A percentile compares a stretch with the other conserved stretches of the same genome.
Evolutionary conservation across 2,113 vertebrate species (phyloP).

Genomic region (Macaca nemestrina): DNA sequence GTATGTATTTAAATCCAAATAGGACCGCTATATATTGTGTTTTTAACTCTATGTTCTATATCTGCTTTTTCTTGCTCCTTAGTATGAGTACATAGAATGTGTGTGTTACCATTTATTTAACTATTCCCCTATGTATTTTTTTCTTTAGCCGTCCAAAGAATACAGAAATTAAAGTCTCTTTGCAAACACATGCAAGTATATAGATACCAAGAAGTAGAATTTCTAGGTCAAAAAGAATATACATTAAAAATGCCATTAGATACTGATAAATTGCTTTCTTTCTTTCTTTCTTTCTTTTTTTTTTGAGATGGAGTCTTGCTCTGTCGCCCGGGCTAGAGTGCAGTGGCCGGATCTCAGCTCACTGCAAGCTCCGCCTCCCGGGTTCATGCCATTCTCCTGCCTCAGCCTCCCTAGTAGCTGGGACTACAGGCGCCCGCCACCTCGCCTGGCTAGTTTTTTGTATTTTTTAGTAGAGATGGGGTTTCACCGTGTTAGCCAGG

Average conservation of each 20-base stretch:
- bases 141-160: not conserved
- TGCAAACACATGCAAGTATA: not conserved
- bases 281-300: too few relatives aligned
- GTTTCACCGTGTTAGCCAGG: too few relatives aligned
- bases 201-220: not conserved
- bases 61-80: not conserved
- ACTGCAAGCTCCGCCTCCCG: too few relatives aligned
- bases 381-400: too few relatives aligned
- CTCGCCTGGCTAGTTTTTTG: too few relatives aligned
- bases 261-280: not conserved
- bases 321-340: accelerated
- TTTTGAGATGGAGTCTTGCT: too few relatives aligned
- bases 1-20: not conserved
- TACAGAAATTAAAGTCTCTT: not conserved
- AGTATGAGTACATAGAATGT: not conserved
- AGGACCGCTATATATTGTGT: not conserved
- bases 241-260: not conserved
- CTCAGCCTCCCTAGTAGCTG: too few relatives aligned
- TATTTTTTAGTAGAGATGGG: too few relatives aligned
- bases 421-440: too few relatives aligned
- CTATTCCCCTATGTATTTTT: not conserved
- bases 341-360: too few relatives aligned
- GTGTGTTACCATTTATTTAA: not conserved
- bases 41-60: not conserved
- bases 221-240: not conserved